These are phyloP conservation scores for Sterna hirundo DNA, from an alignment of 2,113 vertebrate genomes.

Conservation along the genomic window DNA sequence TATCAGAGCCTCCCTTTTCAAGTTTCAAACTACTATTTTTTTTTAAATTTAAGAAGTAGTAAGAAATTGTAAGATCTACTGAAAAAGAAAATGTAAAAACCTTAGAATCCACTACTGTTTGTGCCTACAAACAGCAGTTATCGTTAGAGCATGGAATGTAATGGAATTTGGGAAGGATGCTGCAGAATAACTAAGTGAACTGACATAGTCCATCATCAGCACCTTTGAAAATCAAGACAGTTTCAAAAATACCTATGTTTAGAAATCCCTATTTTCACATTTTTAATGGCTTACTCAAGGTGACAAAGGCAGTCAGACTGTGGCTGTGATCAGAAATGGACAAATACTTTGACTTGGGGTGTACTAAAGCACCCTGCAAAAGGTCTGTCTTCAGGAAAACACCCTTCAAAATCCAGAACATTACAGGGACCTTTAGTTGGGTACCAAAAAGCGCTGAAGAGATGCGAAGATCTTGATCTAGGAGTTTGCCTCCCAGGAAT, in stretches of 20 bases:
- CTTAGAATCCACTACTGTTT: neutral
- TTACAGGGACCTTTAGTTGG: neutral
- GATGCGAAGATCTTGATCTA: neutral
- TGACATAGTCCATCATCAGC: neutral
- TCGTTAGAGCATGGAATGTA: neutral
- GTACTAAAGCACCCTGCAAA: neutral
- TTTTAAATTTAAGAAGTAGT: neutral
- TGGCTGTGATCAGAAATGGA: neutral
- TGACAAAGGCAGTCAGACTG: neutral
- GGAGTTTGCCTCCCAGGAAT: neutral
- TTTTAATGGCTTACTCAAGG: neutral
- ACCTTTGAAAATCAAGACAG: neutral
- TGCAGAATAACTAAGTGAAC: neutral
- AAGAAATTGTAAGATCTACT: neutral
- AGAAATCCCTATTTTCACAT: neutral
- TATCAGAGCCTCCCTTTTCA: neutral
- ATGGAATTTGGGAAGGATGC: neutral
- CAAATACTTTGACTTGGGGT: neutral
- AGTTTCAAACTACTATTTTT: neutral
- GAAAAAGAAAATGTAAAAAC: neutral
- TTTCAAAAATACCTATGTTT: neutral
- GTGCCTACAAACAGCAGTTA: neutral
- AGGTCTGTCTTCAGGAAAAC: neutral
- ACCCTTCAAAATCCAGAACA: neutral
- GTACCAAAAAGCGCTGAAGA: neutral